Percentiles rank a stretch among this genome's conserved stretches.
Evolutionary conservation across 2,113 vertebrate genomes (phyloP).

Genomic region (Promerops cafer): DNA sequence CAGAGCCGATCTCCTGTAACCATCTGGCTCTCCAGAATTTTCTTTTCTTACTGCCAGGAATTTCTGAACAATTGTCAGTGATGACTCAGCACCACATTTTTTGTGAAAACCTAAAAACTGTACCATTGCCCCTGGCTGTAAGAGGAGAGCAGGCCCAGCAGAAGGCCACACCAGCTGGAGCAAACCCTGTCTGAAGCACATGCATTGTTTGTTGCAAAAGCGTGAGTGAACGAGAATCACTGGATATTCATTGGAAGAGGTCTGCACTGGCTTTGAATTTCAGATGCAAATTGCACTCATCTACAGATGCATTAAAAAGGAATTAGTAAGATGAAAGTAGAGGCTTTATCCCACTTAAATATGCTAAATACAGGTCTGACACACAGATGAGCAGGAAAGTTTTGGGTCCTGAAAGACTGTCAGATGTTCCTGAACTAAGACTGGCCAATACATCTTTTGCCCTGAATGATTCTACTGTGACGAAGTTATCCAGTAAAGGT

Average conservation of each 20-base stretch:
- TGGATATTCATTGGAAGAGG: neutral
- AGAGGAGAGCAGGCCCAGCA: neutral
- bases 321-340: neutral
- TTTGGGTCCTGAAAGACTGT: neutral
- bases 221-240: neutral
- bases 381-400: neutral
- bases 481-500: conserved; percentile 50
- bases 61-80: neutral
- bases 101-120: neutral
- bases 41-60: neutral
- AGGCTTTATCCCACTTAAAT: neutral
- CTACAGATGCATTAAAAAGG: neutral
- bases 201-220: conserved; percentile 8
- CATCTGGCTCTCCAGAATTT: neutral
- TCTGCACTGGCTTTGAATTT: conserved; percentile 5
- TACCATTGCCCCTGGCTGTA: neutral
- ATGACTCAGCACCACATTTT: neutral
- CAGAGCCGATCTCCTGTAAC: neutral
- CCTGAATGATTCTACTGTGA: conserved; percentile 54
- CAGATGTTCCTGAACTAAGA: conserved; percentile 16
- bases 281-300: neutral
- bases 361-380: neutral
- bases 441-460: conserved; percentile 40
- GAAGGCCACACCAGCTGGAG: neutral
- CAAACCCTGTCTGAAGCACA: neutral